Conservation (phyloP, 1,140 invertebrate species). For the Chelonus insularis region DNA sequence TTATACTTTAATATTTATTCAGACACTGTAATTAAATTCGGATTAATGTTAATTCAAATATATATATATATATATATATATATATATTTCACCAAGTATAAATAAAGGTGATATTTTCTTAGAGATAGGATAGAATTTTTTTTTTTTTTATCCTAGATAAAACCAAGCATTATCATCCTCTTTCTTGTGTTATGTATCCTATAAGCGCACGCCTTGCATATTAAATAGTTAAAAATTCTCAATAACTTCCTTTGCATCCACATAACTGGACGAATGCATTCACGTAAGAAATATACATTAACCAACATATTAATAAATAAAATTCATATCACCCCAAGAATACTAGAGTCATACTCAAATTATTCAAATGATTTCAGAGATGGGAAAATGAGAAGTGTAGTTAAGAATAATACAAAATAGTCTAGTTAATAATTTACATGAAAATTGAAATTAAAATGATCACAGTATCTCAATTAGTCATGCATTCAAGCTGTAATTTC, state of each 20-base stretch:
- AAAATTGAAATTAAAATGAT: too few relatives aligned
- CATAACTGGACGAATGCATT: constrained; percentile 13
- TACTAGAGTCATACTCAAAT: too few relatives aligned
- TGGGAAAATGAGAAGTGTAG: too few relatives aligned
- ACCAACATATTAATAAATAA: neutral
- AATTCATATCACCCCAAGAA: neutral
- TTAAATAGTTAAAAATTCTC: constrained; percentile 31
- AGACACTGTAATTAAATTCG: constrained; percentile 13
- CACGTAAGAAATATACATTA: constrained; percentile 2
- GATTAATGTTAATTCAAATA: neutral
- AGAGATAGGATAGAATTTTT: too few relatives aligned
- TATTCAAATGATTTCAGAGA: too few relatives aligned
- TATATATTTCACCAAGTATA: neutral
- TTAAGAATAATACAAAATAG: too few relatives aligned
- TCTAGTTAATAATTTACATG: too few relatives aligned
- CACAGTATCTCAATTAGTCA: too few relatives aligned
- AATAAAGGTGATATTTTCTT: constrained; percentile 14
- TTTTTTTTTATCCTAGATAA: constrained; percentile 16
- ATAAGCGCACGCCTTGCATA: constrained; percentile 24
- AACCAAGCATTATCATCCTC: constrained; percentile 23
- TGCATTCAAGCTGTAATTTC: too few relatives aligned
- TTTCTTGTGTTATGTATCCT: constrained; percentile 26
- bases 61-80: neutral
- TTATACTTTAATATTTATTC: too few relatives aligned
- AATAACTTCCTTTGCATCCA: constrained; percentile 27